Evolutionary conservation across 2,888 invertebrate species (phyloP), one percentile per base, ranked within the genome.

Genomic region (Pristionchus fissidentatus): DNA sequence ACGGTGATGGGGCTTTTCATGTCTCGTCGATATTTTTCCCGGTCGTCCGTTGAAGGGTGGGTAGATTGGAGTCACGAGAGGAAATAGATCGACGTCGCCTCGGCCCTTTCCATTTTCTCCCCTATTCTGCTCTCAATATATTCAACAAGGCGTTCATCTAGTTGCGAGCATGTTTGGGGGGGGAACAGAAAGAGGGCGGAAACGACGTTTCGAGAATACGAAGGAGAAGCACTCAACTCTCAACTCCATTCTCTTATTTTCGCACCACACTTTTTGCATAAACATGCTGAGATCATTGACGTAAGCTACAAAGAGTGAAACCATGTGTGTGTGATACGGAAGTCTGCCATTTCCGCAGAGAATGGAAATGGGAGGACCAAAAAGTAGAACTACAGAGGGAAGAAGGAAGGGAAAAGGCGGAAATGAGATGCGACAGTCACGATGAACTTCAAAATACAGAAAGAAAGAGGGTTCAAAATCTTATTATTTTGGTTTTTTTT

Each of bases 131-230:
- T 70, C 70, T 70, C 41, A 70, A 43, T 41, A 70, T 43, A 70
- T 70, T 70, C 70, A 70, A 70, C 43, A 70, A 70, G 70, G 26
- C 70, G 70, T 70, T 70, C 70, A 70, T 70, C 70, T 70, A n/a
- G 70, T 70, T 70, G 38, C 26, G 43, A 41, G 38, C 43, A 26
- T 70, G 70, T 43, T 70, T 70, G 62, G 4, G 55, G 55, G 55
- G 22, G n/a, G n/a, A n/a, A n/a, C n/a, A 4, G 22, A 26, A 41
- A 26, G 70, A 66, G 10, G 57, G 19, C 19, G 38, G 62, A 70
- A 70, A 70, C 70, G 70, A 26, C 41, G 70, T 70, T 70, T 70
- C 70, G 70, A 70, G 38, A 29, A 57, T 29, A 57, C 10, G 19
- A 70, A 41, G 43, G 41, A 10, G 38, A 66, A 38, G 8, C 22